phyloP scores from a whole-genome alignment of 2,797 vertebrate genomes.

The Euthynnus affinis region DNA sequence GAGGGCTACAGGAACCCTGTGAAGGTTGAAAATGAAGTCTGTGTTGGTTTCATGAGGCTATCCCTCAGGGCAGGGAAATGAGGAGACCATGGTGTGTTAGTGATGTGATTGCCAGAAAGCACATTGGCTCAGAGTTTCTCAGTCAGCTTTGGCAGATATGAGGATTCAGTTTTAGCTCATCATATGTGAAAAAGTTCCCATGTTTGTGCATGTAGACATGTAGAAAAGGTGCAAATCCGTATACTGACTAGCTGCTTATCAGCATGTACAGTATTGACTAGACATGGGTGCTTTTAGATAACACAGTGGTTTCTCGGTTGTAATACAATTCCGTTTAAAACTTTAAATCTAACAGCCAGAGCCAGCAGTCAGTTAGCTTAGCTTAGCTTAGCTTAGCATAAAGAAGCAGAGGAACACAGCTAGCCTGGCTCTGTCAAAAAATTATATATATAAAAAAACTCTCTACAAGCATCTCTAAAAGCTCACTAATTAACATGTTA shows the following conservation, averaged over 20 bases:
- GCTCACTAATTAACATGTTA: not conserved
- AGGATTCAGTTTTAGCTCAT: constrained; percentile 50
- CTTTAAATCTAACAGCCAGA: not conserved
- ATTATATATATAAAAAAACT: not conserved
- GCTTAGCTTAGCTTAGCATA: constrained; percentile 5
- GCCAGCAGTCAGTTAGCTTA: not conserved
- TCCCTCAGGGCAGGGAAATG: constrained; percentile 62
- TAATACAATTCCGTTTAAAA: constrained; percentile 18
- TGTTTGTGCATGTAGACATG: constrained; percentile 40
- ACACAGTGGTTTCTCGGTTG: not conserved
- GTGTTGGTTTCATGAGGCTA: constrained; percentile 49
- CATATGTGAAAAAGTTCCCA: constrained; percentile 45
- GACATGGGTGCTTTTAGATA: constrained; percentile 6
- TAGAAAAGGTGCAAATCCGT: constrained; percentile 18
- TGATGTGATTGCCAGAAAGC: constrained; percentile 72
- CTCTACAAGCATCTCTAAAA: not conserved
- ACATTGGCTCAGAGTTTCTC: constrained; percentile 37
- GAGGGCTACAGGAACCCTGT: constrained; percentile 66
- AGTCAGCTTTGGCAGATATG: constrained; percentile 47
- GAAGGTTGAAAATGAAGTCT: constrained; percentile 81
- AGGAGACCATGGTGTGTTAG: constrained; percentile 75
- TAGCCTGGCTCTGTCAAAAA: not conserved
- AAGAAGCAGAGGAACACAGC: not conserved
- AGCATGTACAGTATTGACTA: constrained; percentile 2
- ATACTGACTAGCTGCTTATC: constrained; percentile 30